A percentile compares a stretch with the other conserved stretches of the same genome.
phyloP scores from a whole-genome alignment of 2,113 vertebrate genomes.

The Dinomys branickii region DNA sequence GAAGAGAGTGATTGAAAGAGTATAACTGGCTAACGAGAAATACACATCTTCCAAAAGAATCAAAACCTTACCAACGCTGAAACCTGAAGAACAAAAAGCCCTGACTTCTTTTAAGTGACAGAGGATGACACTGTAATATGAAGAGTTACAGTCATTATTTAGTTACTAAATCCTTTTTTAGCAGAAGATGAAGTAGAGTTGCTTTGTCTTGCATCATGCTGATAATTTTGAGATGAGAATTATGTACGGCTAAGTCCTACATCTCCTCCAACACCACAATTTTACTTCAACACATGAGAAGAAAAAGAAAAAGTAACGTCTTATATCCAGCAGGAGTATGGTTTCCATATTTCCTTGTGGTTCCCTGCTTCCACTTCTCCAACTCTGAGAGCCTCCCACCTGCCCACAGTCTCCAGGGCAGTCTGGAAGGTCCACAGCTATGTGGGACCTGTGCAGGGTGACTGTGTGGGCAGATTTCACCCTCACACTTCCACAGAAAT shows the following conservation, averaged over 20 bases:
- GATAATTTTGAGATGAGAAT: slow-evolving; percentile 1
- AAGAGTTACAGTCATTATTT: neutral
- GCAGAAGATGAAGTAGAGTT: neutral
- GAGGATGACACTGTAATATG: neutral
- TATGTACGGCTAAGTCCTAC: neutral
- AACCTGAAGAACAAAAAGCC: neutral
- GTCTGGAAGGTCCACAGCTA: no score
- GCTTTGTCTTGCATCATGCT: neutral
- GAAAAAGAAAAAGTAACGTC: neutral
- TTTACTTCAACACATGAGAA: slow-evolving; percentile 30
- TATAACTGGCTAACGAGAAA: neutral
- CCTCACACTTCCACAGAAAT: neutral
- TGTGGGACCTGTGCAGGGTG: neutral
- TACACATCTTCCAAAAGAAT: neutral
- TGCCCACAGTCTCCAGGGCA: neutral
- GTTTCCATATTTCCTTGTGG: neutral
- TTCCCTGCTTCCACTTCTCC: neutral
- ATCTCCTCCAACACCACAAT: neutral
- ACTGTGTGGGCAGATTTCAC: neutral
- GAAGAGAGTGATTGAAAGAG: neutral
- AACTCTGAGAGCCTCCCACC: neutral
- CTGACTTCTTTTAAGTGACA: neutral
- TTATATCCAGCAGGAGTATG: neutral
- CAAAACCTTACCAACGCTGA: neutral
- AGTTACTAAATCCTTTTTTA: neutral